Conservation (phyloP, 1,140 invertebrate species). For the Hylaeus volcanicus region DNA sequence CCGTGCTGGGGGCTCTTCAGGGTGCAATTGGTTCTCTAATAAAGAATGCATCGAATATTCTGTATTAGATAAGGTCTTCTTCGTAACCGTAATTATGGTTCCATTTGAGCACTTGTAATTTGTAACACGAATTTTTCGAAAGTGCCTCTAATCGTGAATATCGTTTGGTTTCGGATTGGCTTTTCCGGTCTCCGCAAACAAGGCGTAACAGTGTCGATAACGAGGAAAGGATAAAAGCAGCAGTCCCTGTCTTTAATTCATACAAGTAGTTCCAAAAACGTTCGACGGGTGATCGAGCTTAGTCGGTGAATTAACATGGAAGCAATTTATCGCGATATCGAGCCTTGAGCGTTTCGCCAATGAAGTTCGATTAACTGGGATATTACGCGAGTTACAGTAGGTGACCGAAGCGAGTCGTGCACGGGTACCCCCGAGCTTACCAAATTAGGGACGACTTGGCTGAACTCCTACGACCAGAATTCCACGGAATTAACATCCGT, state of each 20-base stretch:
- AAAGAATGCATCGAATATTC: too few relatives aligned
- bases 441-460: slow-evolving; percentile 25
- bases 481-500: background rate
- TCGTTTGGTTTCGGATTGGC: too few relatives aligned
- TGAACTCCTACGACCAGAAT: background rate
- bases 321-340: slow-evolving; percentile 56
- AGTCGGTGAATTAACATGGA: slow-evolving; percentile 41
- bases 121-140: too few relatives aligned
- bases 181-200: background rate
- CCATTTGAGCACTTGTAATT: too few relatives aligned
- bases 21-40: too few relatives aligned
- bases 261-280: slow-evolving; percentile 1
- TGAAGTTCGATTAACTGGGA: slow-evolving; percentile 50
- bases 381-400: slow-evolving; percentile 46
- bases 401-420: slow-evolving; percentile 10
- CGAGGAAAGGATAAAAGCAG: background rate
- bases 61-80: too few relatives aligned
- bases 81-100: too few relatives aligned
- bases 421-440: slow-evolving; percentile 4
- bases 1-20: too few relatives aligned
- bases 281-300: background rate
- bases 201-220: background rate
- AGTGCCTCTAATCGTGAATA: too few relatives aligned
- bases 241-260: slow-evolving; percentile 32
- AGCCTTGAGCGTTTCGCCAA: slow-evolving; percentile 28